Conservation (phyloP, 2,888 invertebrate genomes). For the Dicycla oo region DNA sequence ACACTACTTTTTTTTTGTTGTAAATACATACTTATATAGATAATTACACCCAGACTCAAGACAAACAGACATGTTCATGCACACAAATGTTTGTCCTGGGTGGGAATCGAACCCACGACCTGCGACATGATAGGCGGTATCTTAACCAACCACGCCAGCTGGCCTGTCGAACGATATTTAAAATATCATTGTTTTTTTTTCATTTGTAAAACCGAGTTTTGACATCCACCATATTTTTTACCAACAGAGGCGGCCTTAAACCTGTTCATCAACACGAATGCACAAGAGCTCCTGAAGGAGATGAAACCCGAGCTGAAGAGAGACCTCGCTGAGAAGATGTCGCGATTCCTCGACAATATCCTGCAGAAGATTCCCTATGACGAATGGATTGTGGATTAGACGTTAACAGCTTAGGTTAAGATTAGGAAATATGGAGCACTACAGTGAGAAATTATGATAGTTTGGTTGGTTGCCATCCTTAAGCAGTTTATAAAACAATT, state of each 20-base stretch:
- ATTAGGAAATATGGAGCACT: background rate
- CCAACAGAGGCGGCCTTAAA: conserved; percentile 95
- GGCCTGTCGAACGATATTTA: no score
- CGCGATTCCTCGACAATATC: conserved; percentile 93
- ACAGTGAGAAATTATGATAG: conserved; percentile 35
- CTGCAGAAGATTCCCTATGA: conserved; percentile 95
- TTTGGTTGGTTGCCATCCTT: conserved; percentile 23
- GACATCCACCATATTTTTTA: background rate
- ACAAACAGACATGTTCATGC: no score
- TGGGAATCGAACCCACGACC: no score
- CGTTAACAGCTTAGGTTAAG: background rate
- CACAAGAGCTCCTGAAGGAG: conserved; percentile 95
- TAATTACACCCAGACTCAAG: no score
- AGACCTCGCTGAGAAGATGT: conserved; percentile 94
- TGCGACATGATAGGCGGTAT: no score
- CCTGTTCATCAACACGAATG: conserved; percentile 96
- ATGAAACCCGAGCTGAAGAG: conserved; percentile 96
- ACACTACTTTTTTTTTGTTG: no score
- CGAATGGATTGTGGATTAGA: conserved; percentile 92
- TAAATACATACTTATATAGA: no score
- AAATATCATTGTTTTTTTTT: background rate
- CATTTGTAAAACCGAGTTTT: background rate
- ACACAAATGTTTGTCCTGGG: no score
- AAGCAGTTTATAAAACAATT: background rate
- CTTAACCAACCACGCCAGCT: no score